Evolutionary conservation across 2,888 invertebrate genomes (phyloP).

Genomic region (Troides oblongomaculatus): DNA sequence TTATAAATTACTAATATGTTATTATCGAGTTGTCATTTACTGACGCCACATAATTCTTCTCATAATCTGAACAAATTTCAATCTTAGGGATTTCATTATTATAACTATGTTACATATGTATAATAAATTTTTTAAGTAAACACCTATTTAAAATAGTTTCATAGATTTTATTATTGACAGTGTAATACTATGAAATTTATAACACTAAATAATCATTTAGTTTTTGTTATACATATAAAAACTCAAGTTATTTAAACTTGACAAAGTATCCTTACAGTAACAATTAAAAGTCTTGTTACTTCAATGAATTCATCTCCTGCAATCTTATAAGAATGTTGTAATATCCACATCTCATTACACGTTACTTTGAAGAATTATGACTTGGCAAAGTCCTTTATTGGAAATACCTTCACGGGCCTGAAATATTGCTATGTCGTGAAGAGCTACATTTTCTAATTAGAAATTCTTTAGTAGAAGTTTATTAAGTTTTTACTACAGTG

Average conservation of each 20-base stretch:
- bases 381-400: constrained; percentile 80
- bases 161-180: background rate
- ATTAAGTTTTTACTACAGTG: constrained; percentile 78
- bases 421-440: constrained; percentile 80
- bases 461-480: constrained; percentile 78
- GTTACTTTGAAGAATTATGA: constrained; percentile 80
- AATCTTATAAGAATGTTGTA: constrained; percentile 72
- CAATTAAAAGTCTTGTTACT: constrained; percentile 49
- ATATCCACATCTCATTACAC: constrained; percentile 79
- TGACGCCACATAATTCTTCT: constrained; percentile 32
- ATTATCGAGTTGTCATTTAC: too few species aligned
- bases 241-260: constrained; percentile 7
- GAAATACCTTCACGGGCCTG: constrained; percentile 79
- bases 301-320: constrained; percentile 37
- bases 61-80: constrained; percentile 55
- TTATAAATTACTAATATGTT: too few species aligned
- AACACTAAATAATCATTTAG: background rate
- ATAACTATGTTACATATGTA: constrained; percentile 39
- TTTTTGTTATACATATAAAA: background rate
- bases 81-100: constrained; percentile 53
- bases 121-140: constrained; percentile 24
- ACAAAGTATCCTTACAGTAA: constrained; percentile 39
- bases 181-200: background rate
- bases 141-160: background rate
- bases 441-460: constrained; percentile 79